A percentile compares a stretch with the other conserved stretches of the same genome.
These are phyloP conservation scores for Blastobasis adustella DNA, from an alignment of 2,888 invertebrate species.

Conservation along the genomic window DNA sequence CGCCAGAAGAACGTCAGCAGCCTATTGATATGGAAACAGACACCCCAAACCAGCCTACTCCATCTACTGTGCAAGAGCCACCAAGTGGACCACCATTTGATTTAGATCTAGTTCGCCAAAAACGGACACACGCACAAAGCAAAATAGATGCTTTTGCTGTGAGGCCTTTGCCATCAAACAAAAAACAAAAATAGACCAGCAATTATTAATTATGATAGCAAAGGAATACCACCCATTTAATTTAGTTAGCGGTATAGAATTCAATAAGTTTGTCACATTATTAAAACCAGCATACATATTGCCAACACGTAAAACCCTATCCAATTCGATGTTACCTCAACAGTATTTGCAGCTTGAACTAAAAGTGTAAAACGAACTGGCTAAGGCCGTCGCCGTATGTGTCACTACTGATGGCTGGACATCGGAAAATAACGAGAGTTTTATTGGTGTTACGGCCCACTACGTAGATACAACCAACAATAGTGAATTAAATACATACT, in stretches of 20 bases:
- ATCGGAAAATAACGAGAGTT: conserved; percentile 8
- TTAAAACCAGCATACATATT: not conserved
- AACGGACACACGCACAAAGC: too few relatives aligned
- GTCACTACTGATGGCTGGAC: conserved; percentile 13
- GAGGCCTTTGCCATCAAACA: too few relatives aligned
- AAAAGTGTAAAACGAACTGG: conserved; percentile 3
- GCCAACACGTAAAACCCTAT: conserved; percentile 1
- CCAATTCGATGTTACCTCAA: not conserved
- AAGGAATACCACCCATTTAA: not conserved
- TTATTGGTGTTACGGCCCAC: conserved; percentile 10
- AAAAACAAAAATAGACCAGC: too few relatives aligned
- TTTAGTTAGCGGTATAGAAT: not conserved
- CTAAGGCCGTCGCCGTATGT: conserved; percentile 4
- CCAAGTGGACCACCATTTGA: too few relatives aligned
- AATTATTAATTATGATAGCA: not conserved
- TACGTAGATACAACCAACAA: conserved; percentile 1
- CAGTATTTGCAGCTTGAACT: not conserved
- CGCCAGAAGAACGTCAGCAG: too few relatives aligned
- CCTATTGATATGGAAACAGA: too few relatives aligned
- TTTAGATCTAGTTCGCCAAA: too few relatives aligned
- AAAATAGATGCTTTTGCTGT: too few relatives aligned
- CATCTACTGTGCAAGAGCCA: too few relatives aligned
- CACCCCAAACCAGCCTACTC: too few relatives aligned
- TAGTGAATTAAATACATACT: not conserved
- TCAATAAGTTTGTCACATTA: not conserved